phyloP scores from a whole-genome alignment of 1,140 invertebrate species.

The Pseudomyrmex dendroicus region DNA sequence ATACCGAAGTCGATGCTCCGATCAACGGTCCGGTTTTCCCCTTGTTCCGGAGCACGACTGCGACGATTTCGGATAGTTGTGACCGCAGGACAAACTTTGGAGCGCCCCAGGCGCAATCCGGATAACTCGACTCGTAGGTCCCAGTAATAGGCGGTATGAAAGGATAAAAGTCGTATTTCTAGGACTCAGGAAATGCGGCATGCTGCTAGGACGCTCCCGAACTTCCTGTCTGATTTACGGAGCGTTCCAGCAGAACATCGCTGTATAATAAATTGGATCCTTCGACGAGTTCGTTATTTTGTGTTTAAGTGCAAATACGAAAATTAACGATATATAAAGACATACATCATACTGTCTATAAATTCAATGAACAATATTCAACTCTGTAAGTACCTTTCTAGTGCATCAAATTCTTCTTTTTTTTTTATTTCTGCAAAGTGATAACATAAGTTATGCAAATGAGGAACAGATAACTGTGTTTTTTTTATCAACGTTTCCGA shows the following conservation, averaged over 20 bases:
- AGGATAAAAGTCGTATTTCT: conserved; percentile 68
- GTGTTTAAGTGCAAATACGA: conserved; percentile 4
- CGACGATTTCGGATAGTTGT: conserved; percentile 75
- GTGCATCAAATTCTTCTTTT: neutral
- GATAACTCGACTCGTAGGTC: conserved; percentile 68
- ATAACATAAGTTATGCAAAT: neutral
- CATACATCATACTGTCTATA: conserved; percentile 33
- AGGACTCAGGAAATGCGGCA: conserved; percentile 56
- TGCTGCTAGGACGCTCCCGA: conserved; percentile 63
- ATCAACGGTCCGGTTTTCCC: conserved; percentile 51
- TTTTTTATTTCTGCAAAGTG: conserved; percentile 1
- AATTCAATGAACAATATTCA: conserved; percentile 17
- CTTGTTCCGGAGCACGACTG: conserved; percentile 69
- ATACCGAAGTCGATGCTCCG: conserved; percentile 75
- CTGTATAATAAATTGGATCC: conserved; percentile 15
- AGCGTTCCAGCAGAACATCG: conserved; percentile 59
- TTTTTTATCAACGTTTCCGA: neutral
- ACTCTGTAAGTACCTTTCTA: conserved; percentile 10
- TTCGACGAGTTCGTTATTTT: conserved; percentile 4
- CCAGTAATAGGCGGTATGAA: conserved; percentile 61
- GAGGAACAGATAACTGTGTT: conserved; percentile 3
- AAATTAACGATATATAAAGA: conserved; percentile 20
- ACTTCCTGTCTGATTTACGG: conserved; percentile 61
- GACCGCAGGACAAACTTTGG: conserved; percentile 73
- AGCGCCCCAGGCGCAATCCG: conserved; percentile 69